Conservation (phyloP, 2,888 invertebrate genomes). For the Lycaena phlaeas region DNA sequence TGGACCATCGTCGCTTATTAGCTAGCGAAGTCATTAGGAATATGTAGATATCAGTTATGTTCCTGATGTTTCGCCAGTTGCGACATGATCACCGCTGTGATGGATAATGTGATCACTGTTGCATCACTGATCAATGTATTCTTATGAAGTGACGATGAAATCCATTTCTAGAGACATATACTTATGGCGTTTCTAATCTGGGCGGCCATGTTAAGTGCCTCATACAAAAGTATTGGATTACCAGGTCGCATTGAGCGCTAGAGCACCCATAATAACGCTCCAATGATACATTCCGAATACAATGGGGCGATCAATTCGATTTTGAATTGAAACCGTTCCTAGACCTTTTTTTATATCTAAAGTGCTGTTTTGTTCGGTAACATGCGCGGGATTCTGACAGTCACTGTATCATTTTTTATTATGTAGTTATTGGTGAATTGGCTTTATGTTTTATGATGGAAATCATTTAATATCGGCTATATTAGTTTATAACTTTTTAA, state of each 20-base stretch:
- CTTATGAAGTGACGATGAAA: no score
- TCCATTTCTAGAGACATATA: no score
- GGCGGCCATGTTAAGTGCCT: constrained; percentile 59
- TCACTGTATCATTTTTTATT: constrained; percentile 67
- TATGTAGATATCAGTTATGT: no score
- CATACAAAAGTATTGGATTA: constrained; percentile 73
- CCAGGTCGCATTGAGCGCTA: constrained; percentile 63
- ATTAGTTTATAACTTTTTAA: no score
- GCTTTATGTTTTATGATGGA: constrained; percentile 1
- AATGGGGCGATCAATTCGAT: constrained; percentile 74
- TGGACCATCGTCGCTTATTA: no score
- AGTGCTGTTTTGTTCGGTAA: constrained; percentile 73
- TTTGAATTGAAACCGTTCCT: constrained; percentile 73
- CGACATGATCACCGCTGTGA: no score
- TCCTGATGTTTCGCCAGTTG: no score
- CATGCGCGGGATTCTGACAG: constrained; percentile 69
- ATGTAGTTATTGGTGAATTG: constrained; percentile 38
- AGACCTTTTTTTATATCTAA: constrained; percentile 63
- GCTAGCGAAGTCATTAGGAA: no score
- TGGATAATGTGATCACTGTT: no score
- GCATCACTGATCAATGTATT: no score
- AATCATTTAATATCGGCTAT: neutral
- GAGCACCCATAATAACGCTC: constrained; percentile 69
- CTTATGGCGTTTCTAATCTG: constrained; percentile 49
- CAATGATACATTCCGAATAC: constrained; percentile 74